These are phyloP conservation scores for Leucopsar rothschildi DNA, from an alignment of 2,113 vertebrate genomes.

Conservation along the genomic window DNA sequence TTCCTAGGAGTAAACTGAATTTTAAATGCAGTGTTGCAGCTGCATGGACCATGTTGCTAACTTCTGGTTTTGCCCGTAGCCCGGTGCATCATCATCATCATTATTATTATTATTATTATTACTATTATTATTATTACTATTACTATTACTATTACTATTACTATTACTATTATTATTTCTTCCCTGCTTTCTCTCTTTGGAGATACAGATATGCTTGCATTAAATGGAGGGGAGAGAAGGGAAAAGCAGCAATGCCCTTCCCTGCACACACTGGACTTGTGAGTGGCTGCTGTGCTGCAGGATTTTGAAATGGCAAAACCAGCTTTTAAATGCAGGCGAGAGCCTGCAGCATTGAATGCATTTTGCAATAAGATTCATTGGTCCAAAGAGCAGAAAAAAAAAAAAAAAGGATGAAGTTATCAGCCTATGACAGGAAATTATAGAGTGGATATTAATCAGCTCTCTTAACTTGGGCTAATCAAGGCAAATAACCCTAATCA, in stretches of 20 bases:
- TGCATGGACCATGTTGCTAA: conserved; percentile 79
- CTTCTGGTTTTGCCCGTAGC: conserved; percentile 76
- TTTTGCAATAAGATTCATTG: conserved; percentile 26
- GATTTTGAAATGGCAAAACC: conserved; percentile 60
- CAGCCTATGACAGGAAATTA: conserved; percentile 58
- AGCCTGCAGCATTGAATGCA: background rate
- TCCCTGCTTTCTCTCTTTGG: conserved; percentile 42
- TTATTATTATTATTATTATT: too few species aligned
- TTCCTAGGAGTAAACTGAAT: conserved; percentile 99
- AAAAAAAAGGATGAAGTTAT: conserved; percentile 36
- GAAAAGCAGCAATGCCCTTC: conserved; percentile 12
- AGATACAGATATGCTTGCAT: conserved; percentile 20
- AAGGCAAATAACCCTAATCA: conserved; percentile 19
- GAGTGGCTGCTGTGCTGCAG: conserved; percentile 42
- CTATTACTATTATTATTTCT: background rate
- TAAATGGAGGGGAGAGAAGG: conserved; percentile 5
- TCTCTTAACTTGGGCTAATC: conserved; percentile 36
- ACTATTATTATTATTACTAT: too few species aligned
- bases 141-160: too few species aligned
- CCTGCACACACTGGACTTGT: conserved; percentile 30
- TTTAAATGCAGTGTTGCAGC: conserved; percentile 91
- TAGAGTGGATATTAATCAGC: conserved; percentile 29
- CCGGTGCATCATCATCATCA: background rate
- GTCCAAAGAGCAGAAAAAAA: background rate
- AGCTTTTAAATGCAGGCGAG: conserved; percentile 52